Conservation (phyloP, 30 jellyfish, hydroid and myxozoan species). For the Mastigias papua region DNA sequence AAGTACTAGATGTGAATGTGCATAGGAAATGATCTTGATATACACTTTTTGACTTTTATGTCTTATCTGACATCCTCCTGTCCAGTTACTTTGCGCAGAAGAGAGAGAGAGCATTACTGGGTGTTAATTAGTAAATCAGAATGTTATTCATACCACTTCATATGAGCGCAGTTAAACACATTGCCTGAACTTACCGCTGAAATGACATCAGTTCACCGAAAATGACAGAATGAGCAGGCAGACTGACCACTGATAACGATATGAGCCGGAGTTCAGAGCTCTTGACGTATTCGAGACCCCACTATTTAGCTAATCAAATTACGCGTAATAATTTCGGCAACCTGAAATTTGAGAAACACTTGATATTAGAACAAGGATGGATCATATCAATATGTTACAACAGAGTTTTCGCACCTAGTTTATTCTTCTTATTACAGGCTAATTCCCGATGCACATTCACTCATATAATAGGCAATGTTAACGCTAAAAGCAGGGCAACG, state of each 20-base stretch:
- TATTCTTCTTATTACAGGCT: neutral
- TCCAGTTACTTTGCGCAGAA: too few species aligned
- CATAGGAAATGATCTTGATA: too few species aligned
- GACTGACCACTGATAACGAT: neutral
- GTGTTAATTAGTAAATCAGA: neutral
- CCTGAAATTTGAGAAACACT: neutral
- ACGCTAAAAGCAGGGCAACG: conserved; percentile 10
- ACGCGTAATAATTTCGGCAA: neutral
- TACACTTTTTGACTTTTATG: too few species aligned
- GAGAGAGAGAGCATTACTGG: neutral
- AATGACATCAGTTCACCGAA: neutral
- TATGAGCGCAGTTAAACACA: neutral
- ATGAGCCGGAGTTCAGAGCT: neutral
- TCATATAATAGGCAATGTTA: neutral
- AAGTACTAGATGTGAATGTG: too few species aligned
- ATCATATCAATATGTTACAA: conserved; percentile 3
- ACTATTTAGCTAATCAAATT: conserved; percentile 5
- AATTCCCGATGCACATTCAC: conserved; percentile 1
- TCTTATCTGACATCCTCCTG: too few species aligned
- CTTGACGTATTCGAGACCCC: neutral
- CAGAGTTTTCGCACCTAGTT: neutral
- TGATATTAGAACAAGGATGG: conserved; percentile 13
- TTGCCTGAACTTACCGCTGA: neutral
- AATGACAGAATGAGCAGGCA: conserved; percentile 11
- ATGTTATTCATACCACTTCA: neutral